A percentile compares a stretch with the other conserved stretches of the same genome.
Evolutionary conservation across 2,888 invertebrate genomes (phyloP).

Genomic region (Camponotus fellah): DNA sequence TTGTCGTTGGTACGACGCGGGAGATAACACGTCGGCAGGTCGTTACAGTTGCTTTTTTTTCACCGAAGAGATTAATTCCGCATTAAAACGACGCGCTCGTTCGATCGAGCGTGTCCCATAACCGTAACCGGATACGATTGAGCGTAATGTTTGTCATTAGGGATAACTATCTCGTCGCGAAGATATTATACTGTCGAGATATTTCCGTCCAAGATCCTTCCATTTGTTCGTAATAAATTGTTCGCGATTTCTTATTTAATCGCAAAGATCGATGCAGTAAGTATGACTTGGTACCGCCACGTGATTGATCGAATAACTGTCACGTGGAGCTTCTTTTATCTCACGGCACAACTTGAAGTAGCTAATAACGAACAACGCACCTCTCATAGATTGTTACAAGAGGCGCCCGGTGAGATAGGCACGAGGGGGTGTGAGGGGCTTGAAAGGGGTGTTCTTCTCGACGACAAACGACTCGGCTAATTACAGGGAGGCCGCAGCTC

Average conservation of each 20-base stretch:
- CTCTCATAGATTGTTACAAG: constrained; percentile 48
- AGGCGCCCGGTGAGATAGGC: constrained; percentile 24
- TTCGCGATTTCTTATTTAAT: neutral
- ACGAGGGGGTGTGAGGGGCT: constrained; percentile 49
- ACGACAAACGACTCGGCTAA: constrained; percentile 78
- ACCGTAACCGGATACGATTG: constrained; percentile 52
- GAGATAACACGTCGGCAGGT: constrained; percentile 46
- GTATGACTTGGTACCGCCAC: constrained; percentile 2
- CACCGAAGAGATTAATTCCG: constrained; percentile 48
- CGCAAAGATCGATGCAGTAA: constrained; percentile 18
- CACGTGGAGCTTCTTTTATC: constrained; percentile 20
- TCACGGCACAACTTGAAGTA: constrained; percentile 30
- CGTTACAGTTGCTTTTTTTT: constrained; percentile 48
- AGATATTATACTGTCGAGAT: constrained; percentile 13
- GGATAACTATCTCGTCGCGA: constrained; percentile 17
- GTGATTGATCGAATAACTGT: constrained; percentile 31
- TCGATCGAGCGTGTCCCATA: constrained; percentile 48
- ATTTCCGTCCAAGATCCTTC: neutral
- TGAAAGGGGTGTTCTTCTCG: constrained; percentile 63
- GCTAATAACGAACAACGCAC: constrained; percentile 16
- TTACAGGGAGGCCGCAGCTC: constrained; percentile 80
- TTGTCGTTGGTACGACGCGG: constrained; percentile 59
- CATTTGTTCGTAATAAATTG: neutral
- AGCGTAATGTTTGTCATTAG: constrained; percentile 45
- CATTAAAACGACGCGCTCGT: constrained; percentile 10